These are phyloP conservation scores for Sitta carolinensis DNA, from an alignment of 2,797 vertebrate genomes.

Conservation along the genomic window DNA sequence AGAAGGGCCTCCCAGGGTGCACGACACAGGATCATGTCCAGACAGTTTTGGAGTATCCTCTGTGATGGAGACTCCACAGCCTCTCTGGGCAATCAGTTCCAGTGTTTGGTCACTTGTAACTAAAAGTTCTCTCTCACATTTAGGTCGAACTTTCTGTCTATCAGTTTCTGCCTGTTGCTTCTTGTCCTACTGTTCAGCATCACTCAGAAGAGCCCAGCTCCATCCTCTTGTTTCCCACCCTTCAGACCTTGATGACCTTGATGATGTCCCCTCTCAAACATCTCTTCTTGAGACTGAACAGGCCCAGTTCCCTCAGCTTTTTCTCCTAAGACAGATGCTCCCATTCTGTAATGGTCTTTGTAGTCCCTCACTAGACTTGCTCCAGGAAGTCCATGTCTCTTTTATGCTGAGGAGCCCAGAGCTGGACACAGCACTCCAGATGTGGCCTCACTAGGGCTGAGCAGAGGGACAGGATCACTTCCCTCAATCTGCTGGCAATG, in stretches of 20 bases:
- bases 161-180: not conserved
- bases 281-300: not conserved
- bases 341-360: not conserved
- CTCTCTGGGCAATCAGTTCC: too few species aligned
- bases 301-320: not conserved
- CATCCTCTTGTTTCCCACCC: not conserved
- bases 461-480: not conserved
- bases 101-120: too few species aligned
- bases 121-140: not conserved
- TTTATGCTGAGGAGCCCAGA: not conserved
- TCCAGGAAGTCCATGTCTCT: not conserved
- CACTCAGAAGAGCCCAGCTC: not conserved
- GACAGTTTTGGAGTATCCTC: not conserved
- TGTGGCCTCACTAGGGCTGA: not conserved
- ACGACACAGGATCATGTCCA: not conserved
- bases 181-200: too few species aligned
- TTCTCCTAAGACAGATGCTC: not conserved
- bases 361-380: too few species aligned
- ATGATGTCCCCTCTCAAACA: not conserved
- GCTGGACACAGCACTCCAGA: too few species aligned
- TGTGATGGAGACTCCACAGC: not conserved
- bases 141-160: not conserved
- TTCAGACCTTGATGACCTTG: not conserved
- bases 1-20: not conserved
- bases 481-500: accelerated